Evolutionary conservation across 2,113 vertebrate species (phyloP), one percentile per base, ranked within the genome.

Genomic region (Crotalus helleri): DNA sequence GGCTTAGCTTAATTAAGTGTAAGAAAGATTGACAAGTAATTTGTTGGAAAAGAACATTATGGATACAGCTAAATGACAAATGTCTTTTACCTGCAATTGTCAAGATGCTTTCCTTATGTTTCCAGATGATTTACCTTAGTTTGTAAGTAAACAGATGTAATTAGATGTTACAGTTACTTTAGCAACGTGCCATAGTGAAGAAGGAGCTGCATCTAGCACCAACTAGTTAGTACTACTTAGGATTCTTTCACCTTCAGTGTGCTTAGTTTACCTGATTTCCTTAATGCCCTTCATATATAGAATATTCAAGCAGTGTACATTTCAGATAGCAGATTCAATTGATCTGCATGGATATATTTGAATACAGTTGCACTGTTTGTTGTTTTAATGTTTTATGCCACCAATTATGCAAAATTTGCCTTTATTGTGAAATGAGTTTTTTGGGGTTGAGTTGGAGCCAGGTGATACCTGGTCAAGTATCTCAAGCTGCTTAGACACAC

Each of bases 81-180:
- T 87, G 51, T 88, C 85, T 93, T 55, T 88, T 93, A 96, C 93
- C 92, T 96, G 92, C 93, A 94, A 91, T 92, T 93, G 87, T 81
- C 93, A 93, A 0, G 93, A 92, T 5, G 0, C 39, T 96, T 95
- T 95, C 87, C 91, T 93, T 53, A 90, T 93, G 92, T 96, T 95
- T 95, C 2, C 0, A 95, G 61, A 81, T 91, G 29, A 90, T 89
- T 93, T 93, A 95, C 91, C 87, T 90, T 92, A 57, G 61, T 90
- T 94, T 92, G 87, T 46, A 91, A 95, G 94, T 91, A 96, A 95
- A 96, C 88, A 95, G 93, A 95, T 87, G 92, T 85, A 92, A 91
- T 39, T 39, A 19, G 74, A 94, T 55, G 92, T 64, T 87, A n/a
- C 90, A 91, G 86, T 69, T 29, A 89, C 86, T 85, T 91, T 89